Evolutionary conservation across 2,797 vertebrate species (phyloP), one percentile per base, ranked within the genome.

Genomic region (Echiichthys vipera): DNA sequence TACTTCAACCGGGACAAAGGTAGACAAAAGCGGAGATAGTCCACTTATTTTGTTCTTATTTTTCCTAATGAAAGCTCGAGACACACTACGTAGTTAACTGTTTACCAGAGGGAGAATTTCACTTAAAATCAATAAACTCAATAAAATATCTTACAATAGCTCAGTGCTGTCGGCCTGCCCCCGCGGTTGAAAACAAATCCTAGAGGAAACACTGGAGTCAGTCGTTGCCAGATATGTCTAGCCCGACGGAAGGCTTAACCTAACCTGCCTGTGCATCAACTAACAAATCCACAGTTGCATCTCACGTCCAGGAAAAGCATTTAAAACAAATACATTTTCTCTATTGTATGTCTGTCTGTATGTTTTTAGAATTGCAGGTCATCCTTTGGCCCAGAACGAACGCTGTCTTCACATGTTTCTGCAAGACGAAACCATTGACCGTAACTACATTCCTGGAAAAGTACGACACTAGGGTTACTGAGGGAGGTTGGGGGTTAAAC

Each of bases 331-430:
- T 71, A 29, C 45, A 11, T 34, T 51, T 62, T 45, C 1, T 55
- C 7, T 32, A 3, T 45, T 62, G 11, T 66, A 20, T 25, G 13
- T 84, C 4, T 83, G 7, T 78, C 18, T 81, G 42, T 81, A 1
- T 80, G 40, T 78, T 24, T 74, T 40, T 89, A 99, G 98, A 96
- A 98, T 99, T 93, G 98, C 98, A 74, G 98, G 98, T 92, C 98
- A 99, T 81, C 98, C 98, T 5, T 91, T 99, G 95, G 98, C 98
- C 93, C 98, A 99, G 95, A 99, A 99, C 0, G 98, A 99, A 94
- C 98, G 98, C 91, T 99, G 98, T 94, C 97, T 99, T 94, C 98
- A 99, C 90, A 99, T 99, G 97, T 99, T 99, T 91, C 95, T 99
- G 93, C 98, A 99, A 91, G 98, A 99, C 59, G 98, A 99, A 91